Percentiles rank a stretch among this genome's conserved stretches.
These are phyloP conservation scores for Toxostoma redivivum DNA, from an alignment of 2,113 vertebrate species.

Conservation along the genomic window DNA sequence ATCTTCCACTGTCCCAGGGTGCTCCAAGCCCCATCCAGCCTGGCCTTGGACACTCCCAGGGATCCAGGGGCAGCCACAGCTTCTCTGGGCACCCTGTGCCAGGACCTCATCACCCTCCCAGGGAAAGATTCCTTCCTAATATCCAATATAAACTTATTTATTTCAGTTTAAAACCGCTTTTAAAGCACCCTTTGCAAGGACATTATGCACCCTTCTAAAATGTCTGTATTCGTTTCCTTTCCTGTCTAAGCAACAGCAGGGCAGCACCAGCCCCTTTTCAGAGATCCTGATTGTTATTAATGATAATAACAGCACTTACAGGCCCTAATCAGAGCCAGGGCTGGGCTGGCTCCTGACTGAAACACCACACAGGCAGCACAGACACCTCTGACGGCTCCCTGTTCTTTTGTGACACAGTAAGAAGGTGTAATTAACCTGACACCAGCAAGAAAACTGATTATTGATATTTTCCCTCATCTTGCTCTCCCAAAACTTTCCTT, in stretches of 20 bases:
- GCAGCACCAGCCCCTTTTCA: background rate
- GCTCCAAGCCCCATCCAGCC: rapidly evolving
- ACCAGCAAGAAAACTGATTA: background rate
- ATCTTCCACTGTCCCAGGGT: rapidly evolving
- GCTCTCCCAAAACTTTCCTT: background rate
- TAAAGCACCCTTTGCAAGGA: background rate
- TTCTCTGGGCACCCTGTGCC: background rate
- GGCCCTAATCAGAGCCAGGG: background rate
- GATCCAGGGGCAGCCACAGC: background rate
- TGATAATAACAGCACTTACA: background rate
- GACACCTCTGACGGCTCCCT: background rate
- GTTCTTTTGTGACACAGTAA: rapidly evolving
- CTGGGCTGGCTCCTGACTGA: background rate
- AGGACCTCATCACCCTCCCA: rapidly evolving
- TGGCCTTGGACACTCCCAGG: background rate
- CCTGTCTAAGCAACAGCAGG: background rate
- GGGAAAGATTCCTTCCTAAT: background rate
- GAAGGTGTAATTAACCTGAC: background rate
- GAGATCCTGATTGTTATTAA: background rate
- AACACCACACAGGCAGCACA: background rate
- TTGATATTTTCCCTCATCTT: background rate
- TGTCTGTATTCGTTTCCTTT: background rate
- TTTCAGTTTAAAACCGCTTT: background rate
- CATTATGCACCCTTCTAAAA: background rate
- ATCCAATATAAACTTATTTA: background rate